Evolutionary conservation across 2,888 invertebrate species (phyloP).

Genomic region (Morpho achilles): DNA sequence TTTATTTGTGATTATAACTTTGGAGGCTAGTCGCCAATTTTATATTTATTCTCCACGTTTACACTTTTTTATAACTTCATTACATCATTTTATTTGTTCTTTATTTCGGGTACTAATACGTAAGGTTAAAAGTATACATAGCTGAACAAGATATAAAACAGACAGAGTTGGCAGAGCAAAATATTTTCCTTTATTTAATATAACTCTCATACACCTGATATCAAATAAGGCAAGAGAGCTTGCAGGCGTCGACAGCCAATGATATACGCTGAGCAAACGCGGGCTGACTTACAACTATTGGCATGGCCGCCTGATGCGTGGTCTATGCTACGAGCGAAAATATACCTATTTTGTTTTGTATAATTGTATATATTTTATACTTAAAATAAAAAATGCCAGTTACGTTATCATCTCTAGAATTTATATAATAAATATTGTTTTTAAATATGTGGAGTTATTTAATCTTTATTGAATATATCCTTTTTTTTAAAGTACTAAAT

Average conservation of each 20-base stretch:
- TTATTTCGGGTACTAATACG: not conserved
- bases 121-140: not conserved
- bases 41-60: slow-evolving; percentile 1
- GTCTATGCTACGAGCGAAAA: slow-evolving; percentile 31
- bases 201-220: slow-evolving; percentile 29
- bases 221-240: slow-evolving; percentile 47
- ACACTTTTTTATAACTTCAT: not conserved
- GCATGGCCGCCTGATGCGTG: slow-evolving; percentile 40
- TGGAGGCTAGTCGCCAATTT: slow-evolving; percentile 3
- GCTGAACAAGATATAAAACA: slow-evolving; percentile 10
- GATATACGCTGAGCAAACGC: slow-evolving; percentile 73
- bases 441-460: too few relatives aligned
- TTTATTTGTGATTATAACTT: slow-evolving; percentile 23
- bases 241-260: slow-evolving; percentile 66
- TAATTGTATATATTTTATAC: too few relatives aligned
- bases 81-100: not conserved
- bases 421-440: too few relatives aligned
- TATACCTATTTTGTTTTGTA: not conserved
- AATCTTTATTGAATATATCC: too few relatives aligned
- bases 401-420: too few relatives aligned
- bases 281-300: slow-evolving; percentile 68
- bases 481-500: too few relatives aligned
- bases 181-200: slow-evolving; percentile 29
- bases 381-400: too few relatives aligned
- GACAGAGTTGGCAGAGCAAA: slow-evolving; percentile 8